phyloP scores from a whole-genome alignment of 2,113 vertebrate genomes.

The Psittacula cyanocephala region DNA sequence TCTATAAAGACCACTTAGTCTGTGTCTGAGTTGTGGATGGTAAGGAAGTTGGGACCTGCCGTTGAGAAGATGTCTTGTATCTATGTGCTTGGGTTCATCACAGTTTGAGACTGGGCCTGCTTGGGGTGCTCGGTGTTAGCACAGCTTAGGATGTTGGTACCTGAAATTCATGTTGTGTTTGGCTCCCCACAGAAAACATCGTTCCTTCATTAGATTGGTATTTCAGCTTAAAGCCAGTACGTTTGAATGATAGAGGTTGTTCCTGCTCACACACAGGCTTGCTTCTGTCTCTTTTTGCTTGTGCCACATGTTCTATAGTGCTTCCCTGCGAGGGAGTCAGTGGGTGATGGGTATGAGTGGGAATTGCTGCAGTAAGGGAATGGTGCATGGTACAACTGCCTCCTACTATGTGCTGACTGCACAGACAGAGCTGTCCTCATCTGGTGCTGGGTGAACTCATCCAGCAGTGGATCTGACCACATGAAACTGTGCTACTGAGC shows the following conservation, averaged over 20 bases:
- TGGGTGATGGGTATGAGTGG: not conserved
- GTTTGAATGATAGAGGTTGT: not conserved
- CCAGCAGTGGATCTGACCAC: not conserved
- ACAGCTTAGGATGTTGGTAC: not conserved
- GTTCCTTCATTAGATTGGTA: not conserved
- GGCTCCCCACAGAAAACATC: not conserved
- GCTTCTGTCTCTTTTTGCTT: not conserved
- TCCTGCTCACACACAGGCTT: not conserved
- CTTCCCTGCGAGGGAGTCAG: not conserved
- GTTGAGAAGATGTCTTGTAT: not conserved
- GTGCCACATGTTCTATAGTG: not conserved
- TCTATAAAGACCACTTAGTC: not conserved
- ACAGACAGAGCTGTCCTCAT: not conserved
- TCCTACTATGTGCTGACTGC: not conserved
- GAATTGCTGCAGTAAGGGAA: not conserved
- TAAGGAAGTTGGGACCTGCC: not conserved
- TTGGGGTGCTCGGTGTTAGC: not conserved
- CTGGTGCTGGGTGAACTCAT: conserved; percentile 27
- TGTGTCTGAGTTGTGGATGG: not conserved
- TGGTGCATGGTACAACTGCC: not conserved
- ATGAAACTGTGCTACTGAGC: not conserved
- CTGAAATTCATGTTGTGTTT: not conserved
- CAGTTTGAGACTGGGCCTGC: not conserved
- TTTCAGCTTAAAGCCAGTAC: not conserved
- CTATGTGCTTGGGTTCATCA: not conserved